Percentiles rank a stretch among this genome's conserved stretches.
Conservation (phyloP, 2,797 vertebrate genomes). For the Leptoclinus maculatus region DNA sequence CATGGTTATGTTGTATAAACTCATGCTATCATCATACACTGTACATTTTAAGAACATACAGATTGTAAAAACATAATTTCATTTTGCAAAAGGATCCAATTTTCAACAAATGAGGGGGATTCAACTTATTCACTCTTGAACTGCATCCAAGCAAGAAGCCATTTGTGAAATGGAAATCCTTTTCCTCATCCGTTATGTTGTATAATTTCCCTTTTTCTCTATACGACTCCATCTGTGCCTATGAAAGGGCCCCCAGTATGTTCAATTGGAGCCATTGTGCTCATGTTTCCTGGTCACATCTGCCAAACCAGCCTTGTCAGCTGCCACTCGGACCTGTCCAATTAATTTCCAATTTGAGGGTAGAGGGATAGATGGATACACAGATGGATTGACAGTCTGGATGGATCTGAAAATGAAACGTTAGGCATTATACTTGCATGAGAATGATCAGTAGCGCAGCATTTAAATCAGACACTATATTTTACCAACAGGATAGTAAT, state of each 20-base stretch:
- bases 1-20: neutral
- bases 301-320: slow-evolving; percentile 77
- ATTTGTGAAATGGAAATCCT: slow-evolving; percentile 67
- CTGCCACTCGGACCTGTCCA: slow-evolving; percentile 78
- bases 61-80: neutral
- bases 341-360: slow-evolving; percentile 67
- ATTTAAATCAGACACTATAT: slow-evolving; percentile 7
- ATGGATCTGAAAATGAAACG: slow-evolving; percentile 50
- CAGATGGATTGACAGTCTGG: slow-evolving; percentile 55
- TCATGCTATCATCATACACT: neutral
- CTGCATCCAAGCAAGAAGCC: slow-evolving; percentile 61
- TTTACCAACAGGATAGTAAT: slow-evolving; percentile 18
- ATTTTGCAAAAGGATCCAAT: slow-evolving; percentile 26
- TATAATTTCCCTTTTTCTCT: slow-evolving; percentile 71
- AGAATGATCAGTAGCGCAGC: slow-evolving; percentile 4
- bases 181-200: slow-evolving; percentile 55
- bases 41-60: slow-evolving; percentile 4
- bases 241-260: slow-evolving; percentile 69
- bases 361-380: slow-evolving; percentile 49
- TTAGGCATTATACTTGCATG: slow-evolving; percentile 18
- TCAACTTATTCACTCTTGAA: slow-evolving; percentile 53
- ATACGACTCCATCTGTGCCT: slow-evolving; percentile 74
- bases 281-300: slow-evolving; percentile 78
- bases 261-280: slow-evolving; percentile 73
- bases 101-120: slow-evolving; percentile 35